phyloP scores from a whole-genome alignment of 2,113 vertebrate genomes.

The Percina caprodes region DNA sequence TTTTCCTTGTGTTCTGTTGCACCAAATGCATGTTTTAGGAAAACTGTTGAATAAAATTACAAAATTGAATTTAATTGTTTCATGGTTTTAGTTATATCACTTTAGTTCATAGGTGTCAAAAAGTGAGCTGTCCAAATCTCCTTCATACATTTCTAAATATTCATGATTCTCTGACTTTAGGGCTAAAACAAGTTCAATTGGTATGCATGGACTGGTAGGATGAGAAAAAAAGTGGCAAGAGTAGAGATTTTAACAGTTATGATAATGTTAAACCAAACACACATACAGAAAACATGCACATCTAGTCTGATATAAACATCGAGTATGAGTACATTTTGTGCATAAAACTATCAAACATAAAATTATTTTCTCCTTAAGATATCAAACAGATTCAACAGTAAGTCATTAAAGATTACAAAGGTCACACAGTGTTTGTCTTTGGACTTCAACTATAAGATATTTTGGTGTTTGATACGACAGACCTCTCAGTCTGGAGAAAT shows the following conservation, averaged over 20 bases:
- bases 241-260: constrained; percentile 31
- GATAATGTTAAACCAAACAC: constrained; percentile 60
- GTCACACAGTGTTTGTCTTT: constrained; percentile 51
- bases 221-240: constrained; percentile 47
- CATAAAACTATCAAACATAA: not conserved
- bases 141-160: not conserved
- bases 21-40: no score
- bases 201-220: constrained; percentile 88
- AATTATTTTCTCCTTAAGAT: constrained; percentile 1
- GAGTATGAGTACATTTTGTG: not conserved
- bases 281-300: not conserved
- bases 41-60: no score
- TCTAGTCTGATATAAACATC: not conserved
- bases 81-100: not conserved
- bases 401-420: constrained; percentile 21
- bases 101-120: not conserved
- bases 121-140: not conserved
- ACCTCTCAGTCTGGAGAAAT: constrained; percentile 57
- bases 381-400: constrained; percentile 45
- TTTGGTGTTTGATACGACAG: constrained; percentile 61
- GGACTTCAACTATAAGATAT: constrained; percentile 46
- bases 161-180: not conserved
- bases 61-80: not conserved
- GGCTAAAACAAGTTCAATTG: not conserved
- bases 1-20: no score